These are phyloP conservation scores for Planiliza haematocheilus DNA, from an alignment of 2,113 vertebrate species.

Conservation along the genomic window DNA sequence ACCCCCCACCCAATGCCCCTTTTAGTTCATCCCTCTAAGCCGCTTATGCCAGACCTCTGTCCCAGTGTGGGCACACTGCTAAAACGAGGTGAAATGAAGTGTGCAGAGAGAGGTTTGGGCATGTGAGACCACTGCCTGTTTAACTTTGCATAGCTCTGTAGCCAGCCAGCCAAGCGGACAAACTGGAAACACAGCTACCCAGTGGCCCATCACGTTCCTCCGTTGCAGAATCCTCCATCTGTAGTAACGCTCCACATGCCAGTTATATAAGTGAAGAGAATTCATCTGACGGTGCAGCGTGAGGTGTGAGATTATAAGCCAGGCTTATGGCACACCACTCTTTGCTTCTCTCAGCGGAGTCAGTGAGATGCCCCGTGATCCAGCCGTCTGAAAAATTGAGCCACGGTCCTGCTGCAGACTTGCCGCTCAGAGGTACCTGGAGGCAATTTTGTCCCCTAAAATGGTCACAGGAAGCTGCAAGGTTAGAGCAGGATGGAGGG, in stretches of 20 bases:
- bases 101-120: slow-evolving; percentile 50
- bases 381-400: slow-evolving; percentile 51
- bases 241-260: slow-evolving; percentile 48
- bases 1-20: neutral
- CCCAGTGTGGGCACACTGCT: slow-evolving; percentile 28
- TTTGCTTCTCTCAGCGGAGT: slow-evolving; percentile 30
- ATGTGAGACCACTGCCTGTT: slow-evolving; percentile 61
- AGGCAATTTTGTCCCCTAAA: slow-evolving; percentile 54
- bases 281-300: slow-evolving; percentile 45
- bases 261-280: slow-evolving; percentile 67
- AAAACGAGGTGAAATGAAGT: slow-evolving; percentile 69
- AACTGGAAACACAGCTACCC: slow-evolving; percentile 34
- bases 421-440: slow-evolving; percentile 31
- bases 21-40: slow-evolving; percentile 59
- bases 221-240: slow-evolving; percentile 43
- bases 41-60: slow-evolving; percentile 52
- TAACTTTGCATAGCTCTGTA: slow-evolving; percentile 56
- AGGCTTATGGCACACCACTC: slow-evolving; percentile 49
- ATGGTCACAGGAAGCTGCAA: slow-evolving; percentile 46
- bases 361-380: slow-evolving; percentile 36
- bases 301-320: slow-evolving; percentile 72
- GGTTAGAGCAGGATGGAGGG: slow-evolving; percentile 33
- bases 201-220: slow-evolving; percentile 31
- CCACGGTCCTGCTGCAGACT: slow-evolving; percentile 3
- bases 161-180: slow-evolving; percentile 51